Base-by-base conservation (phyloP, 2,113 vertebrate genomes). In the Corythoichthys haematopterus region DNA sequence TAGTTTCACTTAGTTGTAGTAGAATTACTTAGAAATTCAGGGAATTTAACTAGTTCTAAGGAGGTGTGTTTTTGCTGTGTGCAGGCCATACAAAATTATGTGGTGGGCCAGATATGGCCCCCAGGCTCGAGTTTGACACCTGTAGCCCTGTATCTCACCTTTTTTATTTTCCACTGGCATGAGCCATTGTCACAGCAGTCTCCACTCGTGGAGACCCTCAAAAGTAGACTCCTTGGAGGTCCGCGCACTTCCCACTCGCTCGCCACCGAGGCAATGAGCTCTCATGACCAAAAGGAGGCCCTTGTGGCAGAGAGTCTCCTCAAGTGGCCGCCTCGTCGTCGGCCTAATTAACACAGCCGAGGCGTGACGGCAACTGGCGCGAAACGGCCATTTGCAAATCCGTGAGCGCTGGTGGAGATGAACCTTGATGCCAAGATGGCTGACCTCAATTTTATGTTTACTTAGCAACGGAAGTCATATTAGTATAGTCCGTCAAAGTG, bases 301-400 rank as follows among this genome's bases (percentile, higher is more conserved):
- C 88, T 90, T 77, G 84, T 90, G 85, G 71, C 69, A 73, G 83
- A 78, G 85, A 79, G 88, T 86, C 85, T 77, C 76, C 75, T 89
- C 85, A 87, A 90, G 91, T 90, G 87, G 85, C 72, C 80, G 83
- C 79, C 86, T 87, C 81, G 79, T 83, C 47, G 47, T 14, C 72
- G 71, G 87, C 83, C 87, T 90, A 74, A 91, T 92, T 91, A 92
- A 85, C 80, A 82, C 90, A 86, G 86, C 82, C 81, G 83, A 91
- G 89, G 91, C 91, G 91, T 91, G 90, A 91, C 52, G 90, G 88
- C 88, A 79, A 84, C 85, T 83, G 83, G 81, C 81, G 84, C 61
- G 4, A 28, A 72, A 73, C 81, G 67, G 72, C 38, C 60, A 88
- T 87, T 88, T 87, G 85, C 86, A 86, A 89, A 82, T 90, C 83